These are phyloP conservation scores for Elmis aenea DNA, from an alignment of 2,888 invertebrate genomes.

Conservation along the genomic window DNA sequence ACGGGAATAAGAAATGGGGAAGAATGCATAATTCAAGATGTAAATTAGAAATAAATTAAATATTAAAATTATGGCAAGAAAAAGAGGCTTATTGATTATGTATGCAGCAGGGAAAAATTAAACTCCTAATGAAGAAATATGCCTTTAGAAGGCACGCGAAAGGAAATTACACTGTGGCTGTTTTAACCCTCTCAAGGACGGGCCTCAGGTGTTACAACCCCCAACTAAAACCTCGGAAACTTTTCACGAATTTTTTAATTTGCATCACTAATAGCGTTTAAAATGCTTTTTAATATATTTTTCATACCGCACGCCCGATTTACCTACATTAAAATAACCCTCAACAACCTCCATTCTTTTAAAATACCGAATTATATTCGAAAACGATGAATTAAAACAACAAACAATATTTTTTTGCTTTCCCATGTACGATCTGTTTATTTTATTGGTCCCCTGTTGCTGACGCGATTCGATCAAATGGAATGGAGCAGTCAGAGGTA, in stretches of 20 bases:
- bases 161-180: constrained; percentile 37
- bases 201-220: constrained; percentile 27
- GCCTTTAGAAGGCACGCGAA: constrained; percentile 42
- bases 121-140: constrained; percentile 49
- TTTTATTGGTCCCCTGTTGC: constrained; percentile 21
- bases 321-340: background rate
- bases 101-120: constrained; percentile 50
- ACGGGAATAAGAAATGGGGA: constrained; percentile 38
- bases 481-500: constrained; percentile 31
- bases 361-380: no score
- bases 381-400: no score
- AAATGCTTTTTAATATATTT: background rate
- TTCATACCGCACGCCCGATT: no score
- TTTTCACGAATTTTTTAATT: constrained; percentile 34
- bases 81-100: constrained; percentile 48
- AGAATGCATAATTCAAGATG: constrained; percentile 50
- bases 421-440: no score
- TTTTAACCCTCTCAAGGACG: constrained; percentile 31
- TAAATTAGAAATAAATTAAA: constrained; percentile 52
- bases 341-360: no score
- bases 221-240: constrained; percentile 21
- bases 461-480: constrained; percentile 32
- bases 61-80: constrained; percentile 48
- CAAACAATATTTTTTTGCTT: no score
- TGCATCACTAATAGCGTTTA: constrained; percentile 40